A percentile compares a stretch with the other conserved stretches of the same genome.
These are phyloP conservation scores for Drosophila pseudotalamancana DNA, from an alignment of 2,888 invertebrate genomes.

Conservation along the genomic window DNA sequence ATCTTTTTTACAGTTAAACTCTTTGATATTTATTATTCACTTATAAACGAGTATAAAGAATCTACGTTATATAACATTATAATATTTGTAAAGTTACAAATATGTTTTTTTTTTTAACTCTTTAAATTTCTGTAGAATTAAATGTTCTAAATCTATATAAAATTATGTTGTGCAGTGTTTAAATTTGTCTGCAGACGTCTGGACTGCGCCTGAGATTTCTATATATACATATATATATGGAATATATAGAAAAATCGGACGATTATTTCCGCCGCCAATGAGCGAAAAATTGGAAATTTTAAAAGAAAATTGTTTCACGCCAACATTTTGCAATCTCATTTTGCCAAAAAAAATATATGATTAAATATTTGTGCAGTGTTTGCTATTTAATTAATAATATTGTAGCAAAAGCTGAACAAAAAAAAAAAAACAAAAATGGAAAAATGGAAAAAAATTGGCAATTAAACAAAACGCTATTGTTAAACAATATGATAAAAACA, in stretches of 20 bases:
- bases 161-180: constrained; percentile 29
- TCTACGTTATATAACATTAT: too few species aligned
- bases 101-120: too few species aligned
- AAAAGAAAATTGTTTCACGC: constrained; percentile 5
- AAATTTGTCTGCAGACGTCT: constrained; percentile 36
- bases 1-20: too few species aligned
- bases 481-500: constrained; percentile 28
- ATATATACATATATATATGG: constrained; percentile 27
- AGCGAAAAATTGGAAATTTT: constrained; percentile 18
- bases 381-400: constrained; percentile 26
- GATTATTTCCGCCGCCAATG: constrained; percentile 71
- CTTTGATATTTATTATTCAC: too few species aligned
- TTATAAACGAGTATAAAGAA: too few species aligned
- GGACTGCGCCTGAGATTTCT: constrained; percentile 4
- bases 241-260: constrained; percentile 46
- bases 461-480: constrained; percentile 18
- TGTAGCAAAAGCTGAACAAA: background rate
- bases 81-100: too few species aligned
- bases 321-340: constrained; percentile 22
- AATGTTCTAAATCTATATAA: background rate
- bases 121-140: background rate
- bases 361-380: constrained; percentile 34
- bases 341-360: constrained; percentile 4
- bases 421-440: constrained; percentile 1
- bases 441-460: too few species aligned